A percentile compares a stretch with the other conserved stretches of the same genome.
Conservation (phyloP, 2,888 invertebrate species). For the Pterobdella sp. region DNA sequence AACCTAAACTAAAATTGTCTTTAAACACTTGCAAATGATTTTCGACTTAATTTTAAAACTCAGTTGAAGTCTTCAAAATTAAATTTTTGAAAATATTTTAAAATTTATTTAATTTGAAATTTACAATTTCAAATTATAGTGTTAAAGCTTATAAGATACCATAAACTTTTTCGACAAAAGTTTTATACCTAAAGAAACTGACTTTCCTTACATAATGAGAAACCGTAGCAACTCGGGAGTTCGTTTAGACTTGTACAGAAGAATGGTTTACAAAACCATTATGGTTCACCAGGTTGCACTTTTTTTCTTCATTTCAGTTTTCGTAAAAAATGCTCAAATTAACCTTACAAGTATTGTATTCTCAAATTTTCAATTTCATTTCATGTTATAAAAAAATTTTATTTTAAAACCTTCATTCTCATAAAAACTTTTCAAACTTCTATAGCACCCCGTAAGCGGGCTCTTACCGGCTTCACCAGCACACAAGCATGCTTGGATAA, state of each 20-base stretch:
- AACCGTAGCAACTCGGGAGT: constrained; percentile 54
- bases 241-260: constrained; percentile 88
- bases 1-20: background rate
- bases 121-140: too few relatives aligned
- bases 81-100: background rate
- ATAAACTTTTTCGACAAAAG: background rate
- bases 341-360: too few relatives aligned
- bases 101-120: too few relatives aligned
- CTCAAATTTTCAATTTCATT: background rate
- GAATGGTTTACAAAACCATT: constrained; percentile 85
- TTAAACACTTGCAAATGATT: too few relatives aligned
- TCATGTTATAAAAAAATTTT: background rate
- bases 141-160: too few relatives aligned
- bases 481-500: constrained; percentile 72
- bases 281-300: constrained; percentile 69
- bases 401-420: too few relatives aligned
- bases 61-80: too few relatives aligned
- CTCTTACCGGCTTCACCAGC: constrained; percentile 74
- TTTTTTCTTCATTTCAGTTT: too few relatives aligned
- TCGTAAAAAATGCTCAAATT: too few relatives aligned
- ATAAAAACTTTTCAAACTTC: background rate
- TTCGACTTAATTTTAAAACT: too few relatives aligned
- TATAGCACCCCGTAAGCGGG: constrained; percentile 89
- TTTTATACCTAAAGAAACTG: background rate
- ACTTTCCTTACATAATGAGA: constrained; percentile 45